A percentile compares a stretch with the other conserved stretches of the same genome.
Conservation (phyloP, 2,113 vertebrate genomes). For the Glaucidium brasilianum region DNA sequence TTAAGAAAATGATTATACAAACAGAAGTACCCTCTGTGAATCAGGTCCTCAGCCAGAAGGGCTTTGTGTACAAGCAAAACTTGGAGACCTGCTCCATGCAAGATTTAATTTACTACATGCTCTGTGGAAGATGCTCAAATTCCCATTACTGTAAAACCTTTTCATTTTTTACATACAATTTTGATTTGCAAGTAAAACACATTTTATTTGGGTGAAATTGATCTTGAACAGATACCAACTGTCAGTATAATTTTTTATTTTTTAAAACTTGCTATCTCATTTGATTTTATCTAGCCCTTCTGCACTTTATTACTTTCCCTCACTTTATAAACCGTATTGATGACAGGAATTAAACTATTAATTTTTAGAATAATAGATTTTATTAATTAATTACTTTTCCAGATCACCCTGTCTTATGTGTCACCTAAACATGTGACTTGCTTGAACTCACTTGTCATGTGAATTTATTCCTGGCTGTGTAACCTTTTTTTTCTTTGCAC, state of each 20-base stretch:
- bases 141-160: neutral
- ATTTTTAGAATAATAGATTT: neutral
- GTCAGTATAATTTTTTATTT: neutral
- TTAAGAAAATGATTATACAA: neutral
- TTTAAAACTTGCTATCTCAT: neutral
- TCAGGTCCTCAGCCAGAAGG: neutral
- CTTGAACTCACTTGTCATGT: neutral
- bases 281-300: neutral
- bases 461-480: neutral
- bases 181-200: neutral
- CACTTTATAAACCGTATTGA: neutral
- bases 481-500: neutral
- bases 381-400: neutral
- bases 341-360: neutral
- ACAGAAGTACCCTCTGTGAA: neutral
- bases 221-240: neutral
- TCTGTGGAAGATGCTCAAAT: neutral
- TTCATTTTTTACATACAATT: neutral
- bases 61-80: neutral
- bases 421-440: neutral
- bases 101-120: neutral
- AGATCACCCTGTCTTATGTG: neutral
- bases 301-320: neutral
- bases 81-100: neutral
- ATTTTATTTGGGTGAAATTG: neutral